phyloP scores from a whole-genome alignment of 2,113 vertebrate genomes.

The Stegastes partitus region DNA sequence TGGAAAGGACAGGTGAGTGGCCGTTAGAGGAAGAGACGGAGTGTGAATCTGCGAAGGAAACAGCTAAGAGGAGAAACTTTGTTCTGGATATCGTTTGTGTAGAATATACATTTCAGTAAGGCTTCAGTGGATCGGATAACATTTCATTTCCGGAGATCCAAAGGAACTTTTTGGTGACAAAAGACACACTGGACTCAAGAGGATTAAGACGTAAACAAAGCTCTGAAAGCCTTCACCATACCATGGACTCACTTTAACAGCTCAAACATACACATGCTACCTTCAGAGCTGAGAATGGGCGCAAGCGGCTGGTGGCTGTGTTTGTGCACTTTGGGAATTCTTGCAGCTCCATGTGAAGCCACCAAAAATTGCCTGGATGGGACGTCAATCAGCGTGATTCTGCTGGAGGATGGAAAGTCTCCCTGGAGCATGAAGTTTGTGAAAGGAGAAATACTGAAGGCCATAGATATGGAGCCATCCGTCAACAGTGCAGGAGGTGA shows the following conservation, averaged over 20 bases:
- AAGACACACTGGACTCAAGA: neutral
- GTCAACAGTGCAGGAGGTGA: constrained; percentile 71
- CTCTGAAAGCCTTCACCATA: neutral
- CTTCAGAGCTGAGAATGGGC: constrained; percentile 50
- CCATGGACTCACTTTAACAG: constrained; percentile 13
- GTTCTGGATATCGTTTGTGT: neutral
- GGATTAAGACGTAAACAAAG: neutral
- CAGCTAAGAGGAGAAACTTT: neutral
- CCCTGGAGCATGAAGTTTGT: constrained; percentile 82
- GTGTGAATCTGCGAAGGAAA: neutral
- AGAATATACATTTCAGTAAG: neutral
- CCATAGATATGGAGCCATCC: constrained; percentile 77
- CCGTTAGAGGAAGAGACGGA: constrained; percentile 29
- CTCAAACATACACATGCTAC: neutral
- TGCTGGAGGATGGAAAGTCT: constrained; percentile 87
- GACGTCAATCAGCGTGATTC: constrained; percentile 88
- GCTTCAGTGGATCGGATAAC: neutral
- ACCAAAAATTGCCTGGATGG: constrained; percentile 51
- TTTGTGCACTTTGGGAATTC: constrained; percentile 40
- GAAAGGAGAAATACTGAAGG: constrained; percentile 74
- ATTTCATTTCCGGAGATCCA: neutral
- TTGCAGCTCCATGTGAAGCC: constrained; percentile 9
- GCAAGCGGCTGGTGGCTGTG: constrained; percentile 31
- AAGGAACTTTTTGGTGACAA: neutral
- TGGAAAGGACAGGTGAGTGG: constrained; percentile 30